phyloP scores from a whole-genome alignment of 2,888 invertebrate genomes.

The Tryphoninae sp. region DNA sequence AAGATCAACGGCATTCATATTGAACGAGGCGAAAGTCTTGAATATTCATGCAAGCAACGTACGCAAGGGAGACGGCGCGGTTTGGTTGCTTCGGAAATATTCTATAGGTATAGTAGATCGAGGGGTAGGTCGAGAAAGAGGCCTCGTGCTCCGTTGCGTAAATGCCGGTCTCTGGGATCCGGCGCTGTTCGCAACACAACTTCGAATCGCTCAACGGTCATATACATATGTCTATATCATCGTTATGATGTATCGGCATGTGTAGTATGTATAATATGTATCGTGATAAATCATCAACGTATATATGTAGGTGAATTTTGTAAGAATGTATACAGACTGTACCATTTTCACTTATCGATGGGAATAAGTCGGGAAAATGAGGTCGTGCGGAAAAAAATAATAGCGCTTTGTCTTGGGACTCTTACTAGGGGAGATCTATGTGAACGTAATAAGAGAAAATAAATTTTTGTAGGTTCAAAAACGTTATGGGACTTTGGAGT shows the following conservation, averaged over 20 bases:
- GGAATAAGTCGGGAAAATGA: too few species aligned
- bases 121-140: conserved; percentile 58
- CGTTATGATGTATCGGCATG: too few species aligned
- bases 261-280: conserved; percentile 5
- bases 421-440: too few species aligned
- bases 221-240: not conserved
- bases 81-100: conserved; percentile 44
- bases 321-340: too few species aligned
- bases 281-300: too few species aligned
- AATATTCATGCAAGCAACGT: conserved; percentile 76
- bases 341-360: too few species aligned
- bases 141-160: conserved; percentile 37
- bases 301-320: too few species aligned
- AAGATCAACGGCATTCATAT: conserved; percentile 80
- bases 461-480: too few species aligned
- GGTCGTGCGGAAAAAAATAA: too few species aligned
- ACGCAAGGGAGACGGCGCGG: conserved; percentile 62
- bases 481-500: too few species aligned
- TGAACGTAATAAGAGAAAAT: too few species aligned
- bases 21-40: conserved; percentile 77
- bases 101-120: conserved; percentile 29
- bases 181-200: conserved; percentile 69
- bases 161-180: conserved; percentile 25
- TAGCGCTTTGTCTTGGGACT: too few species aligned
- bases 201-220: conserved; percentile 69